A percentile compares a stretch with the other conserved stretches of the same genome.
phyloP scores from a whole-genome alignment of 2,113 vertebrate species.

The Antechinus flavipes region DNA sequence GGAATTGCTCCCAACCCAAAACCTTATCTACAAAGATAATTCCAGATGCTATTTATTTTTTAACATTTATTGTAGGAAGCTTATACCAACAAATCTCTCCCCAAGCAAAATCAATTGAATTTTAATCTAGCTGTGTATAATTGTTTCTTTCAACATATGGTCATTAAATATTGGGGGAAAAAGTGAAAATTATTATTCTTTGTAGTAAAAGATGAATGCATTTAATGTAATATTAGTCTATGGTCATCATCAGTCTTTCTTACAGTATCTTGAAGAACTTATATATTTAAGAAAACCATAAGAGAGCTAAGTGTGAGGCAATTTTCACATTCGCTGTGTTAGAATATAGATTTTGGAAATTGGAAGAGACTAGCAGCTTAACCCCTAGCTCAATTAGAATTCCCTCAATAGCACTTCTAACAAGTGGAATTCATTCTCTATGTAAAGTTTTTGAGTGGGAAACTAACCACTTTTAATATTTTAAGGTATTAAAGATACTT shows the following conservation, averaged over 20 bases:
- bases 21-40: slow-evolving; percentile 23
- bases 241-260: neutral
- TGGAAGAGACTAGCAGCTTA: neutral
- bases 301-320: neutral
- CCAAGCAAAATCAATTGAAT: slow-evolving; percentile 36
- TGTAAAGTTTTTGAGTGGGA: neutral
- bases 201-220: neutral
- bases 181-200: neutral
- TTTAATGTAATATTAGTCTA: neutral
- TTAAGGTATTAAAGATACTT: neutral
- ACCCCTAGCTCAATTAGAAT: neutral
- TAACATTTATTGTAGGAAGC: slow-evolving; percentile 50
- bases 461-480: neutral
- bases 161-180: neutral
- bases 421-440: neutral
- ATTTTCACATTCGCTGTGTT: neutral
- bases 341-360: neutral
- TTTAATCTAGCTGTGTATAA: neutral
- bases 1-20: neutral
- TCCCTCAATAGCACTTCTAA: neutral
- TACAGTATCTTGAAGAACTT: neutral
- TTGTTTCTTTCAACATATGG: neutral
- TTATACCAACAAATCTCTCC: neutral
- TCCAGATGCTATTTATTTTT: slow-evolving; percentile 33
- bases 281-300: neutral